These are phyloP conservation scores for Resseliella maxima DNA, from an alignment of 2,888 invertebrate species.

Conservation along the genomic window DNA sequence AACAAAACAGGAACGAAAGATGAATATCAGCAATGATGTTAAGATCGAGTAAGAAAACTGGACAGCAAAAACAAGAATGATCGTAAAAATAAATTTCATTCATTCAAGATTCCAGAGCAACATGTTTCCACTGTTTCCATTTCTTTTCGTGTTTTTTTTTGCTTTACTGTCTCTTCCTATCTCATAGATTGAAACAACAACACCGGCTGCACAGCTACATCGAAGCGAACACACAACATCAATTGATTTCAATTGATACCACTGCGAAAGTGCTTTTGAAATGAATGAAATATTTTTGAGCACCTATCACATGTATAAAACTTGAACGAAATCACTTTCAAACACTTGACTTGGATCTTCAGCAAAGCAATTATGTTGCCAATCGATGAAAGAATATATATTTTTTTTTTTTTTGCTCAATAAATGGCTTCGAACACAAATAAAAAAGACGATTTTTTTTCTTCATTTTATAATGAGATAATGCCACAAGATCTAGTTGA, in stretches of 20 bases:
- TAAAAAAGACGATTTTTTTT: no score
- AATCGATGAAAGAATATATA: neutral
- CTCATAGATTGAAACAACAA: no score
- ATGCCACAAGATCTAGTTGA: no score
- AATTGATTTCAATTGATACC: neutral
- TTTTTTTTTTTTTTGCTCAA: no score
- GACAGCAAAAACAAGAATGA: neutral
- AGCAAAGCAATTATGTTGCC: neutral
- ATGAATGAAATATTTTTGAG: neutral
- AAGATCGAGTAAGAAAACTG: neutral
- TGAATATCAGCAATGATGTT: no score
- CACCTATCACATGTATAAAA: neutral
- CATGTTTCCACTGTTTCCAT: neutral
- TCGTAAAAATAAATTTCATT: conserved; percentile 16
- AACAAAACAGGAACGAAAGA: neutral
- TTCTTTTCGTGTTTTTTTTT: no score
- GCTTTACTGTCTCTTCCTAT: no score
- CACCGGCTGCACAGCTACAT: no score
- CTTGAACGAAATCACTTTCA: neutral
- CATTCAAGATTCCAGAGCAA: conserved; percentile 17
- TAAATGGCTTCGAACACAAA: no score
- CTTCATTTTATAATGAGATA: no score
- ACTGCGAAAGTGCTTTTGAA: neutral
- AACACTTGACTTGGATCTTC: neutral
- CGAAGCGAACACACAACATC: neutral